phyloP scores from a whole-genome alignment of 1,140 invertebrate species.

The Venturia canescens region DNA sequence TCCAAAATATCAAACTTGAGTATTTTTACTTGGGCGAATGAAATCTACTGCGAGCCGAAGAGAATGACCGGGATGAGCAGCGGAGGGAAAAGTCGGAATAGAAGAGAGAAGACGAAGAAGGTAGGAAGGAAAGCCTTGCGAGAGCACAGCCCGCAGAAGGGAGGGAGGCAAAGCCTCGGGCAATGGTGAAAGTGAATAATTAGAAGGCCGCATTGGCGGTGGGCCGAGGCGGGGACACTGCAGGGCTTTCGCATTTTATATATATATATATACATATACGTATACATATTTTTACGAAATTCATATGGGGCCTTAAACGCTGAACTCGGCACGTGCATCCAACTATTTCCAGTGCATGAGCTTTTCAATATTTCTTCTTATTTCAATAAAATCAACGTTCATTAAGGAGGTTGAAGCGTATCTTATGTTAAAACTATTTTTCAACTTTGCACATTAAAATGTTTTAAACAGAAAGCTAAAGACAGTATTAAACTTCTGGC shows the following conservation, averaged over 20 bases:
- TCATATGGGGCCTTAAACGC: neutral
- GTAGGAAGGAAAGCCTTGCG: slow-evolving; percentile 4
- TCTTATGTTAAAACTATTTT: too few species aligned
- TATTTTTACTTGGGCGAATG: too few species aligned
- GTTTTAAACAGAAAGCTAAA: too few species aligned
- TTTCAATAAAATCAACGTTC: too few species aligned
- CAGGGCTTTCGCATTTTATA: neutral
- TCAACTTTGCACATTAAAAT: too few species aligned
- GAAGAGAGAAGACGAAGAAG: slow-evolving; percentile 4
- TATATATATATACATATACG: neutral
- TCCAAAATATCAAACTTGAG: too few species aligned
- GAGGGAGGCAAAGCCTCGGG: slow-evolving; percentile 16
- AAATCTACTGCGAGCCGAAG: neutral
- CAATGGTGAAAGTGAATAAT: slow-evolving; percentile 70
- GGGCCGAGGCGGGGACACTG: slow-evolving; percentile 44
- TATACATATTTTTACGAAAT: neutral
- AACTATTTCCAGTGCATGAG: neutral
- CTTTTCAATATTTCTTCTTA: too few species aligned
- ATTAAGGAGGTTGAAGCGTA: too few species aligned
- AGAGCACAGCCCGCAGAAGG: neutral
- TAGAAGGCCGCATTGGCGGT: slow-evolving; percentile 58
- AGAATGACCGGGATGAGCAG: slow-evolving; percentile 20
- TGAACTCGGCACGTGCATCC: neutral
- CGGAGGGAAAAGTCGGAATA: neutral
- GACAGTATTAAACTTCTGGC: too few species aligned